These are phyloP conservation scores for Leptobrachium ailaonicum DNA, from an alignment of 2,113 vertebrate species.

Conservation along the genomic window DNA sequence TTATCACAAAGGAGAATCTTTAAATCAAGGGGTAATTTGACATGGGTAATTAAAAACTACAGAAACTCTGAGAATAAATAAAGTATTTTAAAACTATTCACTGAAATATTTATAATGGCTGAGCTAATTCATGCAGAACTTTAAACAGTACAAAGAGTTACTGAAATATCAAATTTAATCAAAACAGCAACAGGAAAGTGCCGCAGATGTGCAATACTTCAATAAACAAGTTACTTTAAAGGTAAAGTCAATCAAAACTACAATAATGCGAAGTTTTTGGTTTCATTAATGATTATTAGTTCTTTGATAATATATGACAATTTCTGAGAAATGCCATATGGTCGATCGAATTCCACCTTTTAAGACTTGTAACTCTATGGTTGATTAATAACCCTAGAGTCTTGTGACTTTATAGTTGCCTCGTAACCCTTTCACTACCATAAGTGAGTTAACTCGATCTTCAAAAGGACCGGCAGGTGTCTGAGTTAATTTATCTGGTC, in stretches of 20 bases:
- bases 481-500: no score
- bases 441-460: no score
- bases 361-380: no score
- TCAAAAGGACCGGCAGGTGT: no score
- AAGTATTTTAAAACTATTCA: constrained; percentile 34
- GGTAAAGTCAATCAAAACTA: background rate
- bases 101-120: constrained; percentile 31
- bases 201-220: background rate
- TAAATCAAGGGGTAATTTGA: constrained; percentile 37
- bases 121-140: background rate
- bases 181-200: background rate
- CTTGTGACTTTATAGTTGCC: no score
- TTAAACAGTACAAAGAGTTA: background rate
- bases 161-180: background rate
- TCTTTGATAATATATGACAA: no score
- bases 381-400: no score
- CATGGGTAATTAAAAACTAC: constrained; percentile 41
- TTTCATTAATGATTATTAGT: no score
- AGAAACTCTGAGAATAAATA: constrained; percentile 32
- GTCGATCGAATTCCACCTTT: no score
- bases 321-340: no score
- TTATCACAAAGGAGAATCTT: constrained; percentile 41
- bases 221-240: background rate
- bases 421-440: no score
- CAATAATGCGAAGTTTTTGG: background rate